A percentile compares a stretch with the other conserved stretches of the same genome.
These are phyloP conservation scores for Semicossyphus pulcher DNA, from an alignment of 2,113 vertebrate genomes.

Conservation along the genomic window DNA sequence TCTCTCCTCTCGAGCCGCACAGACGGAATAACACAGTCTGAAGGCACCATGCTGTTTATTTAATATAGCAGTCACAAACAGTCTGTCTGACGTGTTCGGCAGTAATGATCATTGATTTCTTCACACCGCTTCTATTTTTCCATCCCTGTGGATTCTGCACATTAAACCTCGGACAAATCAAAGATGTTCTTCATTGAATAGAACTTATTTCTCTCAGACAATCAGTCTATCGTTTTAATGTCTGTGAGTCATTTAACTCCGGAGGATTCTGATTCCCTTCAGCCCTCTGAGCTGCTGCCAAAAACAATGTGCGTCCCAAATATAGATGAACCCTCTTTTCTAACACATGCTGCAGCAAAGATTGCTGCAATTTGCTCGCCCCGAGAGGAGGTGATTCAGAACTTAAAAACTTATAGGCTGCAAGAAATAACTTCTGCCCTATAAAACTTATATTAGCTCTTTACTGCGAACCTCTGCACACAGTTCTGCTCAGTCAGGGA, in stretches of 20 bases:
- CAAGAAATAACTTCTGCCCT: neutral
- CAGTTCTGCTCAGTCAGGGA: no score
- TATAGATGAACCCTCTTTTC: constrained; percentile 6
- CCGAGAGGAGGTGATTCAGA: neutral
- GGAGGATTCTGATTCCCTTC: constrained; percentile 1
- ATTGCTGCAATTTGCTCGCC: neutral
- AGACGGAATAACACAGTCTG: neutral
- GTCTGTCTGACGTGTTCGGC: constrained; percentile 14
- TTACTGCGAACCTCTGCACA: no score
- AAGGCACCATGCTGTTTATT: constrained; percentile 15
- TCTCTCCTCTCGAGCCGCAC: neutral
- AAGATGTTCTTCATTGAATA: neutral
- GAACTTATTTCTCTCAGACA: neutral
- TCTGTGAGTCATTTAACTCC: constrained; percentile 19
- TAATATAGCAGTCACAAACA: constrained; percentile 17
- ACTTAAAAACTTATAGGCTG: neutral
- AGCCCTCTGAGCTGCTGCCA: no score
- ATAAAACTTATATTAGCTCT: neutral
- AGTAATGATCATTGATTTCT: constrained; percentile 38
- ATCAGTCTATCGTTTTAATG: constrained; percentile 7
- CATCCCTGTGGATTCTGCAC: constrained; percentile 10
- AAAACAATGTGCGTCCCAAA: neutral
- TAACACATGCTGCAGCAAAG: neutral
- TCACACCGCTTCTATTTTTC: constrained; percentile 10
- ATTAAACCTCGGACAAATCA: no score